These are phyloP conservation scores for Paracyprichromis sp. DNA, from an alignment of 2,113 vertebrate genomes.

Conservation along the genomic window DNA sequence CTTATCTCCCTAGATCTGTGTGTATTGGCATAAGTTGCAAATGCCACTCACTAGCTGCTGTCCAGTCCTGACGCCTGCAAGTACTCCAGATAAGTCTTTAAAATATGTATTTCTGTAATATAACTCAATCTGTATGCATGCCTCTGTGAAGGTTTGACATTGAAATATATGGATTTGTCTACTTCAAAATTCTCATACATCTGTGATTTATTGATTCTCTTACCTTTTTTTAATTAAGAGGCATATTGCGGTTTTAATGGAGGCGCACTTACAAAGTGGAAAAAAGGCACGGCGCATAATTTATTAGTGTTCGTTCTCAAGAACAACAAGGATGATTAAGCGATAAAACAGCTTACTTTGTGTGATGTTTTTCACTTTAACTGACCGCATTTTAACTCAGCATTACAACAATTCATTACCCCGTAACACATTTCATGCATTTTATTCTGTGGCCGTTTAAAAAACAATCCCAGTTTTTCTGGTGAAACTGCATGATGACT, in stretches of 20 bases:
- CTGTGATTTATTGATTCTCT: background rate
- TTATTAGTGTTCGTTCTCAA: background rate
- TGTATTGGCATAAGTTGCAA: background rate
- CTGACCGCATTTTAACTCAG: background rate
- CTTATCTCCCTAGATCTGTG: background rate
- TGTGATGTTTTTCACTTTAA: background rate
- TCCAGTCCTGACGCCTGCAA: background rate
- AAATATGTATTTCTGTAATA: background rate
- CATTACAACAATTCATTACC: background rate
- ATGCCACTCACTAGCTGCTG: background rate
- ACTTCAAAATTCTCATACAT: background rate
- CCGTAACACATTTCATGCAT: background rate
- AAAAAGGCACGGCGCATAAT: background rate
- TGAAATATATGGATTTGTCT: background rate
- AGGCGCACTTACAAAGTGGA: background rate
- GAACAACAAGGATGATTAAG: background rate
- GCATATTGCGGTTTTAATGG: conserved; percentile 8
- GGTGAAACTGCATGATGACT: background rate
- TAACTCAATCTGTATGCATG: background rate
- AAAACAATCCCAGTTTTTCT: background rate
- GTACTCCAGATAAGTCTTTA: background rate
- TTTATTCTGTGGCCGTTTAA: background rate
- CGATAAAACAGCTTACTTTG: background rate
- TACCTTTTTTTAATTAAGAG: conserved; percentile 3
- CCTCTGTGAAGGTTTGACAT: background rate